Conservation (phyloP, 2,113 vertebrate species). For the Malurus cyaneus region DNA sequence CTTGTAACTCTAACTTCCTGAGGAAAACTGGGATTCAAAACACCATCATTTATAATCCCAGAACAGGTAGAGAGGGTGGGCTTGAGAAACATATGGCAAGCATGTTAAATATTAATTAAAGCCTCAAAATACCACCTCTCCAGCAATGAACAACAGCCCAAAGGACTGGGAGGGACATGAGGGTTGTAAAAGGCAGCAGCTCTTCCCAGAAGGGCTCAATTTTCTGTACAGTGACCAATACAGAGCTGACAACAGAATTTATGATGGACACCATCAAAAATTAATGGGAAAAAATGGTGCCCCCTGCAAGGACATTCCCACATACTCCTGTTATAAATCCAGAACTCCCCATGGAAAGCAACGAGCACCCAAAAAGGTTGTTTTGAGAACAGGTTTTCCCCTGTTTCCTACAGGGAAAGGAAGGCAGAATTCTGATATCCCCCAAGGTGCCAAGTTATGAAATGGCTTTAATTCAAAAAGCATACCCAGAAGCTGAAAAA, state of each 20-base stretch:
- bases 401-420: background rate
- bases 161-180: background rate
- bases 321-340: fast-evolving
- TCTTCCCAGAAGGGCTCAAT: background rate
- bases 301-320: fast-evolving
- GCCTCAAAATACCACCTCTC: background rate
- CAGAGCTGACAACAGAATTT: background rate
- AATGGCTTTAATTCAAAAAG: background rate
- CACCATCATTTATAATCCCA: background rate
- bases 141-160: background rate
- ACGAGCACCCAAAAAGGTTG: background rate
- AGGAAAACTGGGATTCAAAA: background rate
- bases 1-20: background rate
- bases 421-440: background rate
- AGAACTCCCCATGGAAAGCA: background rate
- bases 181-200: background rate
- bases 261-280: background rate
- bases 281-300: background rate
- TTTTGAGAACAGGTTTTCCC: too few relatives aligned
- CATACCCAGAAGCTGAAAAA: background rate
- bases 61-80: background rate
- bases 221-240: background rate
- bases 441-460: background rate
- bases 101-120: background rate
- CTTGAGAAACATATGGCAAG: background rate